Conservation (phyloP, 2,797 vertebrate genomes). For the Rhinophrynus dorsalis region DNA sequence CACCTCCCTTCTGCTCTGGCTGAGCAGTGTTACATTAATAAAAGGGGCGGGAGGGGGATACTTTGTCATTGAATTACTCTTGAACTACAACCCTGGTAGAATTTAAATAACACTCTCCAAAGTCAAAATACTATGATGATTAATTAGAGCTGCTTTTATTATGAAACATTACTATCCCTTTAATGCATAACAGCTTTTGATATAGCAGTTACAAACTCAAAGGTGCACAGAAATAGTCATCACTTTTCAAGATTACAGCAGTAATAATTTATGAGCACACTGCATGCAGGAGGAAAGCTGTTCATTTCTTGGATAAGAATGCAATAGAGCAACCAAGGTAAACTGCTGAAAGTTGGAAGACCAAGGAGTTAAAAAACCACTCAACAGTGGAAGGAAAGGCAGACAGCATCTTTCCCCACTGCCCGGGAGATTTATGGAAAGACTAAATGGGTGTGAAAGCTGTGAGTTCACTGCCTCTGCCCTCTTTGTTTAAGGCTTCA, state of each 20-base stretch:
- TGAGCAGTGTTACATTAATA: too few relatives aligned
- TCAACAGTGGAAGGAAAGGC: constrained; percentile 6
- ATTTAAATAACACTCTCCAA: too few relatives aligned
- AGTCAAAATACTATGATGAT: too few relatives aligned
- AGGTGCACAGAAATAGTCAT: not conserved
- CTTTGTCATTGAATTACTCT: too few relatives aligned
- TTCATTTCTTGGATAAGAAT: not conserved
- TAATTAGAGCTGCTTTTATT: too few relatives aligned
- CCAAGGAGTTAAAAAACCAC: constrained; percentile 27
- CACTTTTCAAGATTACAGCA: not conserved
- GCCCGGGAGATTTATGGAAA: constrained; percentile 47
- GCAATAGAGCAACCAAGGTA: not conserved
- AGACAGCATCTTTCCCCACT: not conserved
- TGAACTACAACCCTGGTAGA: too few relatives aligned
- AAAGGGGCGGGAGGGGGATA: too few relatives aligned
- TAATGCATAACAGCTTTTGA: too few relatives aligned
- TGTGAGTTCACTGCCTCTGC: constrained; percentile 10
- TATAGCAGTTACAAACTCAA: not conserved
- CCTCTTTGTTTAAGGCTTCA: constrained; percentile 15
- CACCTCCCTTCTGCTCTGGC: too few relatives aligned
- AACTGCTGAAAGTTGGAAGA: not conserved
- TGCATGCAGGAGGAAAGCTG: not conserved
- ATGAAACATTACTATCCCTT: too few relatives aligned
- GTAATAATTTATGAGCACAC: constrained; percentile 20
- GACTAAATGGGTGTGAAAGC: constrained; percentile 50